A percentile compares a stretch with the other conserved stretches of the same genome.
Conservation (phyloP, 2,113 vertebrate species). For the Calidris pygmaea region DNA sequence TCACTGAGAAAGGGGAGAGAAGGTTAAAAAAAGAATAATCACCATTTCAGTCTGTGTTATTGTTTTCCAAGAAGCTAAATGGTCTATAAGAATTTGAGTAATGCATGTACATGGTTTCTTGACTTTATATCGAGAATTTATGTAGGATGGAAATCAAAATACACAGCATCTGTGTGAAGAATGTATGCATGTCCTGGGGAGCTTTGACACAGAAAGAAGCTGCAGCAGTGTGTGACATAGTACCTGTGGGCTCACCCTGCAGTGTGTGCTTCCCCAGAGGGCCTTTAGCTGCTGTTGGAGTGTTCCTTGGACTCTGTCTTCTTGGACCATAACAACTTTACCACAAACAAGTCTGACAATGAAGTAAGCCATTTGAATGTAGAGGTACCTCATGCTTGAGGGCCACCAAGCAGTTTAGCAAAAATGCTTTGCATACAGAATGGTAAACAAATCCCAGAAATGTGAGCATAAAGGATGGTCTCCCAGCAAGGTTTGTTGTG, state of each 20-base stretch:
- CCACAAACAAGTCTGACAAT: not conserved
- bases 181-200: not conserved
- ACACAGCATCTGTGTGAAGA: slow-evolving; percentile 72
- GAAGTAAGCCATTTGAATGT: not conserved
- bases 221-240: not conserved
- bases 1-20: not conserved
- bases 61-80: slow-evolving; percentile 50
- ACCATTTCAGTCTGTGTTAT: not conserved
- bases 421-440: not conserved
- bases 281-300: not conserved
- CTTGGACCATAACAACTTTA: not conserved
- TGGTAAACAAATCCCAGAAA: not conserved
- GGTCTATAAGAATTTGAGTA: slow-evolving; percentile 57
- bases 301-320: not conserved
- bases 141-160: slow-evolving; percentile 76
- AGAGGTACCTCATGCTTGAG: not conserved
- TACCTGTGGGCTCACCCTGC: not conserved
- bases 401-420: not conserved
- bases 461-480: not conserved
- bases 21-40: not conserved
- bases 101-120: slow-evolving; percentile 46
- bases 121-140: slow-evolving; percentile 57
- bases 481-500: not conserved
- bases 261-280: not conserved
- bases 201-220: not conserved